Conservation (phyloP, 2,888 invertebrate species). For the Ceramica pisi region DNA sequence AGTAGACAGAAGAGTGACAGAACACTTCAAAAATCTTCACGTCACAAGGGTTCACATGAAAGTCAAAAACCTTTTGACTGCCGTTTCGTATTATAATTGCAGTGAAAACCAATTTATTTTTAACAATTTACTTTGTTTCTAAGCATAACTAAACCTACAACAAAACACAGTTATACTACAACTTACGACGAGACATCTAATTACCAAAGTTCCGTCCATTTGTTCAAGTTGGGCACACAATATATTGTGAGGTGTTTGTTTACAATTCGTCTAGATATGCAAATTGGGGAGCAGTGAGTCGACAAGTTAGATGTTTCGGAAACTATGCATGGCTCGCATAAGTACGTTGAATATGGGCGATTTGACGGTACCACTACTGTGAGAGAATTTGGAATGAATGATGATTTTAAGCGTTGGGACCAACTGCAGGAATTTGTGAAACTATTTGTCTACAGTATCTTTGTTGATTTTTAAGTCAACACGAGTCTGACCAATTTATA, state of each 20-base stretch:
- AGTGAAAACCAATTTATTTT: not conserved
- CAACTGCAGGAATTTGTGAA: not conserved
- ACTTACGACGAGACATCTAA: conserved; percentile 24
- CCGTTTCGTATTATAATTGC: not conserved
- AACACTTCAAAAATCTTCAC: not conserved
- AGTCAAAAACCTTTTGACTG: not conserved
- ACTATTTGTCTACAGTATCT: not conserved
- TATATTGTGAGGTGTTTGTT: conserved; percentile 43
- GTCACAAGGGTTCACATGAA: not conserved
- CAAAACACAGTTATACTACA: conserved; percentile 10
- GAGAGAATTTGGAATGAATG: not conserved
- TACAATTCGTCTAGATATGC: conserved; percentile 54
- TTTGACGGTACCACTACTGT: conserved; percentile 9
- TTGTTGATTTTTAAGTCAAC: no score
- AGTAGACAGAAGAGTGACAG: not conserved
- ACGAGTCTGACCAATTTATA: no score
- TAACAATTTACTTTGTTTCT: conserved; percentile 1
- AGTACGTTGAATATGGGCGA: conserved; percentile 15
- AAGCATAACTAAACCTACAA: not conserved
- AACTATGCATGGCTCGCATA: conserved; percentile 47
- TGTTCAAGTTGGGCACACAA: conserved; percentile 30
- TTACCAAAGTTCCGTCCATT: conserved; percentile 41
- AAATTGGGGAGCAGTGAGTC: conserved; percentile 60
- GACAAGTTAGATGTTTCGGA: conserved; percentile 54
- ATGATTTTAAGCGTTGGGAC: not conserved